phyloP scores from a whole-genome alignment of 2,797 vertebrate species.

The Rousettus madagascariensis region DNA sequence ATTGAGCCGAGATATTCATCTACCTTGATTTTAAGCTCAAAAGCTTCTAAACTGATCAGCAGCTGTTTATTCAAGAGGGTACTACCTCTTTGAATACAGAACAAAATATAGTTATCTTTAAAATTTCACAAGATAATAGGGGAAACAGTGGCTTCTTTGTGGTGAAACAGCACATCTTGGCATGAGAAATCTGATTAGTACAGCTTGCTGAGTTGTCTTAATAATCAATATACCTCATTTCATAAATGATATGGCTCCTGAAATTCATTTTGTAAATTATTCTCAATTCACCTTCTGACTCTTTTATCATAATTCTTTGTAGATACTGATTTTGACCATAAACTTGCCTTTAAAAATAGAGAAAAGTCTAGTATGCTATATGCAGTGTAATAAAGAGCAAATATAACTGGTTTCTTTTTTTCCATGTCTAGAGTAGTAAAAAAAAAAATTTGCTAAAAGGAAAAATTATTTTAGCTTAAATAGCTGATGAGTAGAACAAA shows the following conservation, averaged over 20 bases:
- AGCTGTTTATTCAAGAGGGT: constrained; percentile 54
- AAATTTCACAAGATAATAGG: constrained; percentile 41
- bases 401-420: background rate
- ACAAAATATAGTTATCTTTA: constrained; percentile 47
- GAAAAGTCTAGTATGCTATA: background rate
- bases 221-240: constrained; percentile 36
- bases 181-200: constrained; percentile 40
- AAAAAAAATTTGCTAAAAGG: background rate
- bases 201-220: background rate
- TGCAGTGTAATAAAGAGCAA: background rate
- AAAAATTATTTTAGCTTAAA: constrained; percentile 14
- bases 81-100: constrained; percentile 37
- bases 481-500: background rate
- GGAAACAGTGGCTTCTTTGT: constrained; percentile 25
- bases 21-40: constrained; percentile 66
- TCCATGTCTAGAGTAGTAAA: background rate
- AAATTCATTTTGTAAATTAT: constrained; percentile 29
- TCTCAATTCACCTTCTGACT: constrained; percentile 33
- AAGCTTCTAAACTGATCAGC: constrained; percentile 57
- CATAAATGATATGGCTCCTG: constrained; percentile 10
- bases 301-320: constrained; percentile 47
- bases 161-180: constrained; percentile 6
- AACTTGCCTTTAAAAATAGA: constrained; percentile 45
- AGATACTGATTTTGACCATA: constrained; percentile 26
- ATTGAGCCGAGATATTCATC: constrained; percentile 60